Evolutionary conservation across 2,113 vertebrate species (phyloP).

Genomic region (Mola mola): DNA sequence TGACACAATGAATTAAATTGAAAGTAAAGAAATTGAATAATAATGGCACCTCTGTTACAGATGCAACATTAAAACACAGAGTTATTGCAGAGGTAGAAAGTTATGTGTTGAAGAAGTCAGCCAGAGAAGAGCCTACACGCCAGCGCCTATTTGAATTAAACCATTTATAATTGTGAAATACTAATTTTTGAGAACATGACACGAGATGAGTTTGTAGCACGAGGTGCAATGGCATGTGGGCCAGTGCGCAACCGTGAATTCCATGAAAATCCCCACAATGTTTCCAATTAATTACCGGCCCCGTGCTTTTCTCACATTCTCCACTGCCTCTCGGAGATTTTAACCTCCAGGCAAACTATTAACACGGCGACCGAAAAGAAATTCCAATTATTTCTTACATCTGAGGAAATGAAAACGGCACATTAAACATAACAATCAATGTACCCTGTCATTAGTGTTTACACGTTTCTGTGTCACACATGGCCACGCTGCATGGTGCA

Average conservation of each 20-base stretch:
- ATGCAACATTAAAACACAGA: too few species aligned
- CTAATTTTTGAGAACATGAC: background rate
- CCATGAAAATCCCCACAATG: constrained; percentile 32
- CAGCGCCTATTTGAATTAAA: too few species aligned
- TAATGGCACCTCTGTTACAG: too few species aligned
- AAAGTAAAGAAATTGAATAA: too few species aligned
- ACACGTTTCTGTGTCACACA: constrained; percentile 39
- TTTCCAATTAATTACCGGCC: constrained; percentile 59
- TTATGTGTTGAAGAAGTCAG: too few species aligned
- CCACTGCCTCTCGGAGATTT: constrained; percentile 47
- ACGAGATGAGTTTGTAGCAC: background rate
- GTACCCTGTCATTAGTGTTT: constrained; percentile 59
- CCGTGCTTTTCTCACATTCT: constrained; percentile 41
- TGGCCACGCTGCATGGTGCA: constrained; percentile 7
- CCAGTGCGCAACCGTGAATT: constrained; percentile 21
- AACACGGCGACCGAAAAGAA: constrained; percentile 41
- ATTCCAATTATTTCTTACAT: constrained; percentile 67
- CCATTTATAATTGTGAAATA: constrained; percentile 1
- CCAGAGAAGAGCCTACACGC: too few species aligned
- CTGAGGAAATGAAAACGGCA: constrained; percentile 63
- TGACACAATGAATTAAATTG: too few species aligned
- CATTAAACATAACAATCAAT: constrained; percentile 60
- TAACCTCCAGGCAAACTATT: constrained; percentile 65
- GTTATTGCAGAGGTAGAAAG: too few species aligned
- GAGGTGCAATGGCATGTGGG: background rate